phyloP scores from a whole-genome alignment of 2,888 invertebrate genomes.

The Stenoptilia bipunctidactyla region DNA sequence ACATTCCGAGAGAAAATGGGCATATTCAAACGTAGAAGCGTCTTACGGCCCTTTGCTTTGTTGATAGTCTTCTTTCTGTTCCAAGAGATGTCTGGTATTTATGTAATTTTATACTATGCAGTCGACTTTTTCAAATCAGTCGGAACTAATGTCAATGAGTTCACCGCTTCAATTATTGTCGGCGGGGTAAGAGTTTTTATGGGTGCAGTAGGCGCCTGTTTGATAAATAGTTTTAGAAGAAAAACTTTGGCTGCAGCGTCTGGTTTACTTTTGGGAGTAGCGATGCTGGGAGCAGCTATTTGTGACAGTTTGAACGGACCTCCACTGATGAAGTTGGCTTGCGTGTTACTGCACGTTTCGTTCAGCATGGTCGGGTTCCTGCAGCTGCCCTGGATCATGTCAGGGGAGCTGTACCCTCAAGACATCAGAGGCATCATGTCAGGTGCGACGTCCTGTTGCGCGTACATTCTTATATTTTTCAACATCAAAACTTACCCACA shows the following conservation, averaged over 20 bases:
- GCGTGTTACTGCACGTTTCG: conserved; percentile 76
- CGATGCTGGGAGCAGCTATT: conserved; percentile 75
- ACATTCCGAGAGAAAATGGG: conserved; percentile 46
- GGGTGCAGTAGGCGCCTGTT: conserved; percentile 75
- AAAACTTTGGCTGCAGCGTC: conserved; percentile 75
- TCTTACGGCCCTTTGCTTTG: conserved; percentile 77
- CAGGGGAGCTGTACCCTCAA: conserved; percentile 79
- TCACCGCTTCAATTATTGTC: conserved; percentile 77
- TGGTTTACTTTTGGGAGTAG: conserved; percentile 74
- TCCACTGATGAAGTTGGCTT: conserved; percentile 62
- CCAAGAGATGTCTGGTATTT: conserved; percentile 81
- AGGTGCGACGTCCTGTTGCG: conserved; percentile 78
- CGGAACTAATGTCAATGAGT: conserved; percentile 75
- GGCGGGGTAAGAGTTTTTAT: conserved; percentile 76
- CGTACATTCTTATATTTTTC: conserved; percentile 77
- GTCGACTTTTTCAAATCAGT: conserved; percentile 79
- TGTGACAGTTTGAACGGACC: conserved; percentile 69
- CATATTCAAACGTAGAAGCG: conserved; percentile 62
- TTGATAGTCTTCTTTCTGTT: conserved; percentile 76
- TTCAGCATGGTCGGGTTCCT: conserved; percentile 82
- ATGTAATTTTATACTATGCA: conserved; percentile 79
- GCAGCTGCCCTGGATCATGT: conserved; percentile 82
- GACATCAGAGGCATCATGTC: conserved; percentile 78
- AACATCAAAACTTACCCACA: conserved; percentile 80
- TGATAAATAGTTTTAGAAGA: conserved; percentile 75